Percentiles rank a stretch among this genome's conserved stretches.
These are phyloP conservation scores for Syritta pipiens DNA, from an alignment of 2,888 invertebrate species.

Conservation along the genomic window DNA sequence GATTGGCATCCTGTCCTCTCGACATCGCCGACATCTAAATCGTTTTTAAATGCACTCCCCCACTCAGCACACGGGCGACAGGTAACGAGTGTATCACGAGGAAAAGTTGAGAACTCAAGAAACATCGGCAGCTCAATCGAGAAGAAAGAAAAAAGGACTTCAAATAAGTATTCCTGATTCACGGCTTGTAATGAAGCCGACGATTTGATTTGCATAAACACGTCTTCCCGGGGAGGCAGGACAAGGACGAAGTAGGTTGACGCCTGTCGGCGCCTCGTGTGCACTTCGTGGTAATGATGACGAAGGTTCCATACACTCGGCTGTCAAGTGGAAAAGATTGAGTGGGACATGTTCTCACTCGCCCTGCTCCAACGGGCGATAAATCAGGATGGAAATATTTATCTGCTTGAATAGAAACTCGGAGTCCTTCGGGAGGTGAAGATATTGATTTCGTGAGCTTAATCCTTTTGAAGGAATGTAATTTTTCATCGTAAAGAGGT, in stretches of 20 bases:
- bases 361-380: slow-evolving; percentile 30
- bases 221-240: slow-evolving; percentile 56
- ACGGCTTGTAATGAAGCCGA: slow-evolving; percentile 60
- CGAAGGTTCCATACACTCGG: slow-evolving; percentile 18
- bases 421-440: neutral
- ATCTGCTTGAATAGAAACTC: slow-evolving; percentile 40
- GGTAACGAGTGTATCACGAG: neutral
- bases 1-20: slow-evolving; percentile 27
- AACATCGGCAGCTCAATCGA: slow-evolving; percentile 50
- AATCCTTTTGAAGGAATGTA: slow-evolving; percentile 14
- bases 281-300: slow-evolving; percentile 42
- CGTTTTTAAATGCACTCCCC: slow-evolving; percentile 49
- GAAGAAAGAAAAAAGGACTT: slow-evolving; percentile 44
- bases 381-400: slow-evolving; percentile 48
- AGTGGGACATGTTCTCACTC: slow-evolving; percentile 24
- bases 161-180: slow-evolving; percentile 41
- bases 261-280: slow-evolving; percentile 10
- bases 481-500: slow-evolving; percentile 15
- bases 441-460: slow-evolving; percentile 25
- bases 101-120: slow-evolving; percentile 23
- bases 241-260: slow-evolving; percentile 50
- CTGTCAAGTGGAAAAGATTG: slow-evolving; percentile 60
- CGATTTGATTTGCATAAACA: slow-evolving; percentile 65
- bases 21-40: slow-evolving; percentile 23
- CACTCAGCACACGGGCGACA: slow-evolving; percentile 4